phyloP scores from a whole-genome alignment of 2,888 invertebrate genomes.

The Periphyllus acericola region DNA sequence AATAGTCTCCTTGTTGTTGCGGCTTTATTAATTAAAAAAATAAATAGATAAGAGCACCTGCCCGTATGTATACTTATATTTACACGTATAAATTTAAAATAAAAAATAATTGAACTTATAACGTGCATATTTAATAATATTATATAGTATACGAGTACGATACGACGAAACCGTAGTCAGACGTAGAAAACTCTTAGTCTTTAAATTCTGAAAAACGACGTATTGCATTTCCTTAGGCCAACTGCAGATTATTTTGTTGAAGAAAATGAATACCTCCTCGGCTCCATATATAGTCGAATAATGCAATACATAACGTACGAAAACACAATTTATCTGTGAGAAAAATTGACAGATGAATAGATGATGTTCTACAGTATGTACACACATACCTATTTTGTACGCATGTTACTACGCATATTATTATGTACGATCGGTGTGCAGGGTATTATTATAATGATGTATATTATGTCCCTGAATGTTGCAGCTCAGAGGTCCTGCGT shows the following conservation, averaged over 20 bases:
- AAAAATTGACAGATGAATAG: background rate
- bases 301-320: background rate
- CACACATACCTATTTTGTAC: background rate
- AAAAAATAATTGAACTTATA: too few species aligned
- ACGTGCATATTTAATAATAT: too few species aligned
- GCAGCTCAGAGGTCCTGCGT: background rate
- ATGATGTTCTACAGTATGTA: too few species aligned
- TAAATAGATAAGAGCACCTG: too few species aligned
- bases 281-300: background rate
- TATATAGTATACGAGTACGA: too few species aligned
- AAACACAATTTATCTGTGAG: slow-evolving; percentile 3
- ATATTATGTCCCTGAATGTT: background rate
- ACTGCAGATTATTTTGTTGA: too few species aligned
- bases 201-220: background rate
- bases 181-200: background rate
- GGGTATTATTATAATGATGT: background rate
- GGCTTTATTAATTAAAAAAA: too few species aligned
- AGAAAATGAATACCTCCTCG: background rate
- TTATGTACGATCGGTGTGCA: too few species aligned
- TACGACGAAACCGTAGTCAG: background rate
- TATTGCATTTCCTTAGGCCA: background rate
- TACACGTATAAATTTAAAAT: too few species aligned
- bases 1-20: too few species aligned
- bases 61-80: background rate
- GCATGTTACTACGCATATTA: too few species aligned